These are phyloP conservation scores for Brachymystax lenok DNA, from an alignment of 2,797 vertebrate genomes.

Conservation along the genomic window DNA sequence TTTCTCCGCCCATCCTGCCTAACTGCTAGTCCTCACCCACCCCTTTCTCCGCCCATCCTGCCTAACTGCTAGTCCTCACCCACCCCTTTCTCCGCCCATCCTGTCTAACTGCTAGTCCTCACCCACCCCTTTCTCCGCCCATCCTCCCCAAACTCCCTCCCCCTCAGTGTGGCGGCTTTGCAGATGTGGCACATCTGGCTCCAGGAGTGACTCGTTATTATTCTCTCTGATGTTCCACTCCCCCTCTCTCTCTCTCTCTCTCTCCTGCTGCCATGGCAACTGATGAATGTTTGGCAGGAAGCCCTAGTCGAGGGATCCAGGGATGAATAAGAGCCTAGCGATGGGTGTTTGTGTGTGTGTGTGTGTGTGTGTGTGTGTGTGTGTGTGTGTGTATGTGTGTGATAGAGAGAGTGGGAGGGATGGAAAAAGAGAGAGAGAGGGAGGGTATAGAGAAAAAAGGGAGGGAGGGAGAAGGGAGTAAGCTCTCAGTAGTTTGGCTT, in stretches of 20 bases:
- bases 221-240: conserved; percentile 67
- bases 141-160: conserved; percentile 30
- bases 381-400: conserved; percentile 17
- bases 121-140: conserved; percentile 48
- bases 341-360: conserved; percentile 8
- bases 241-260: neutral
- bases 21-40: conserved; percentile 9
- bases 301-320: conserved; percentile 49
- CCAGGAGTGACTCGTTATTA: conserved; percentile 74
- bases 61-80: conserved; percentile 2
- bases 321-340: conserved; percentile 35
- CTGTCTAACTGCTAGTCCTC: conserved; percentile 1
- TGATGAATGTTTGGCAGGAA: conserved; percentile 86
- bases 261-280: conserved; percentile 85
- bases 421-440: conserved; percentile 28
- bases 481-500: conserved; percentile 76
- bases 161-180: conserved; percentile 60
- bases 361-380: conserved; percentile 15
- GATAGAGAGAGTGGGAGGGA: conserved; percentile 13
- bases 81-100: neutral
- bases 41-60: conserved; percentile 50
- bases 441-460: conserved; percentile 3
- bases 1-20: conserved; percentile 52
- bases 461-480: conserved; percentile 32
- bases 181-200: conserved; percentile 84